phyloP scores from a whole-genome alignment of 2,888 invertebrate species.

The Tyria jacobaeae region DNA sequence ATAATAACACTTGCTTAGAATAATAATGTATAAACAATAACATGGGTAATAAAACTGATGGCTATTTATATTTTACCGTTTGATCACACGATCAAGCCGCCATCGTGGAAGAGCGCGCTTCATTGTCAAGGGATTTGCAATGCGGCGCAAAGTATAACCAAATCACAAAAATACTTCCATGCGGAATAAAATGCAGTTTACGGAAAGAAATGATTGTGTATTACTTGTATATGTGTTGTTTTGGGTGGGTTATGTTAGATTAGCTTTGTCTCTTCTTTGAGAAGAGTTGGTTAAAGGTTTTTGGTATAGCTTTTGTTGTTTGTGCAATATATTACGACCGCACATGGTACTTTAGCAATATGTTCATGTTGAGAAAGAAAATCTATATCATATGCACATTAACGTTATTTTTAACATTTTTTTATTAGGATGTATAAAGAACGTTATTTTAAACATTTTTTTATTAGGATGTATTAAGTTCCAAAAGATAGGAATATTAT shows the following conservation, averaged over 20 bases:
- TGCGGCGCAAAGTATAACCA: conserved; percentile 43
- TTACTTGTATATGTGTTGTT: conserved; percentile 16
- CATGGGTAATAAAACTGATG: conserved; percentile 16
- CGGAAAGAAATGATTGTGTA: conserved; percentile 16
- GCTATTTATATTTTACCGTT: conserved; percentile 37
- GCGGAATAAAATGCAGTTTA: conserved; percentile 40
- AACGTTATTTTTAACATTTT: no score
- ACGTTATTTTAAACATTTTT: no score
- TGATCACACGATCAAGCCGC: conserved; percentile 37
- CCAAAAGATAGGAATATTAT: no score
- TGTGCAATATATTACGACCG: not conserved
- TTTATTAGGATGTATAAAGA: no score
- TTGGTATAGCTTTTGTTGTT: not conserved
- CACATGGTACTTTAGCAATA: not conserved
- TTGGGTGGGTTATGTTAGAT: not conserved
- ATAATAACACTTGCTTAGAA: no score
- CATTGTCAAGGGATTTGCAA: conserved; percentile 49
- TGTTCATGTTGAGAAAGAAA: no score
- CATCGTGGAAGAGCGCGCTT: conserved; percentile 40
- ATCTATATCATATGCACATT: no score
- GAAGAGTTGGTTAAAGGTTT: not conserved
- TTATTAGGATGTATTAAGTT: no score
- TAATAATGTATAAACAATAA: conserved; percentile 8
- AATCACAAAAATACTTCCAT: conserved; percentile 31
- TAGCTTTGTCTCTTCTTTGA: not conserved